Evolutionary conservation across 1,140 invertebrate species (phyloP).

Genomic region (Drosophila santomea): DNA sequence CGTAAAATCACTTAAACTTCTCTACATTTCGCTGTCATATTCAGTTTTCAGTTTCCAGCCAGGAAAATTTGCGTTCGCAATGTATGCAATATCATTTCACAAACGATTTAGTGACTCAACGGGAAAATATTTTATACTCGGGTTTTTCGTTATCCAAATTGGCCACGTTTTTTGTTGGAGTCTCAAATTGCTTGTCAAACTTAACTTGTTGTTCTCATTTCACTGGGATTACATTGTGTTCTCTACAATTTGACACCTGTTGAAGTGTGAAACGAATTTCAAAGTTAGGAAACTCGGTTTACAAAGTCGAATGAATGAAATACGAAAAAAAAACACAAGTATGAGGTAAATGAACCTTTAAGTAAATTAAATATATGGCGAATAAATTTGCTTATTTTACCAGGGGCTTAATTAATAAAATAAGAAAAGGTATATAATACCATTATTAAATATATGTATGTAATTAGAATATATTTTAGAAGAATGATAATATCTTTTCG

Average conservation of each 20-base stretch:
- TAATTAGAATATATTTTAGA: too few relatives aligned
- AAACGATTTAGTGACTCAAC: slow-evolving; percentile 18
- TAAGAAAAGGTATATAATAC: too few relatives aligned
- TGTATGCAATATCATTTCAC: slow-evolving; percentile 24
- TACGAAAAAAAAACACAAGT: slow-evolving; percentile 14
- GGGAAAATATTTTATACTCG: slow-evolving; percentile 11
- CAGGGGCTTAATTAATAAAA: neutral
- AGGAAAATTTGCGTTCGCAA: slow-evolving; percentile 13
- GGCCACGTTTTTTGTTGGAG: slow-evolving; percentile 4
- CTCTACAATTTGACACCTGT: slow-evolving; percentile 35
- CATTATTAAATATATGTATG: too few relatives aligned
- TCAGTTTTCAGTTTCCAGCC: slow-evolving; percentile 5
- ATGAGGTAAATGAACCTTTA: slow-evolving; percentile 7
- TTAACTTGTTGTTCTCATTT: slow-evolving; percentile 33
- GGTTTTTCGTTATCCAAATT: neutral
- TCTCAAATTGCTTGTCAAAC: slow-evolving; percentile 19
- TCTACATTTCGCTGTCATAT: slow-evolving; percentile 38
- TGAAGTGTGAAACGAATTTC: slow-evolving; percentile 16
- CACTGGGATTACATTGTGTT: slow-evolving; percentile 11
- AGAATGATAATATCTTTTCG: too few relatives aligned
- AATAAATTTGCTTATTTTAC: neutral
- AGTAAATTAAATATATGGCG: neutral
- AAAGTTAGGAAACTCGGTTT: slow-evolving; percentile 25
- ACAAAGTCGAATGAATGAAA: slow-evolving; percentile 33
- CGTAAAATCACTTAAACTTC: slow-evolving; percentile 26